Evolutionary conservation across 2,888 invertebrate genomes (phyloP), one percentile per base, ranked within the genome.

Genomic region (Allophyes oxyacanthae): DNA sequence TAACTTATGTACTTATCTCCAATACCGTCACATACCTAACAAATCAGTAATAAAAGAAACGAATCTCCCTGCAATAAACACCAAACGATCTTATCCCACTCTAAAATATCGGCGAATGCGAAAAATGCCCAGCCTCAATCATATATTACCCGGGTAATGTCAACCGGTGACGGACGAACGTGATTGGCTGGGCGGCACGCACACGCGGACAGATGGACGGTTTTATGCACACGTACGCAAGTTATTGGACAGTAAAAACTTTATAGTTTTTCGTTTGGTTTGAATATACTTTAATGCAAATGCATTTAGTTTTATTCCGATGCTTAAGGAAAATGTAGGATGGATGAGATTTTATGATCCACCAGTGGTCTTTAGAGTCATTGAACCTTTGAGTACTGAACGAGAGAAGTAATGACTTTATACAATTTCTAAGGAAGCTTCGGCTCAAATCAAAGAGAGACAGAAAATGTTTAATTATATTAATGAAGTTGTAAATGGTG

Each of bases 121-220:
- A 84, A 80, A 73, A 79, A 79, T 77, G 78, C 75, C 77, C 81
- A 72, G 85, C 72, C 84, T 90, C 89, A 91, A 90, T 90, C 91
- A 91, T 91, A 90, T 89, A 86, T 91, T 89, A 87, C 80, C 76
- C 57, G 67, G 74, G 81, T 91, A 90, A 91, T 90, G 89, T 86
- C 83, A 82, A 72, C 61, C 60, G 42, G 64, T 76, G 84, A 83
- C 81, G 77, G 81, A 73, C 68, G 51, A 79, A 81, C 75, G 83
- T 87, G 88, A 89, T 88, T 89, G 89, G 88, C 67, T 75, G 62
- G 53, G 51, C 59, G 64, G 64, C 54, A 68, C 62, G 66, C 71
- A 69, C 77, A 75, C 68, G 51, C 37, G 43, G 42, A 55, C 52
- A 56, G 56, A 69, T 68, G 58, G 54, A 63, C 25, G 34, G 20